These are phyloP conservation scores for Drosophila triauraria DNA, from an alignment of 1,140 invertebrate genomes.

Conservation along the genomic window DNA sequence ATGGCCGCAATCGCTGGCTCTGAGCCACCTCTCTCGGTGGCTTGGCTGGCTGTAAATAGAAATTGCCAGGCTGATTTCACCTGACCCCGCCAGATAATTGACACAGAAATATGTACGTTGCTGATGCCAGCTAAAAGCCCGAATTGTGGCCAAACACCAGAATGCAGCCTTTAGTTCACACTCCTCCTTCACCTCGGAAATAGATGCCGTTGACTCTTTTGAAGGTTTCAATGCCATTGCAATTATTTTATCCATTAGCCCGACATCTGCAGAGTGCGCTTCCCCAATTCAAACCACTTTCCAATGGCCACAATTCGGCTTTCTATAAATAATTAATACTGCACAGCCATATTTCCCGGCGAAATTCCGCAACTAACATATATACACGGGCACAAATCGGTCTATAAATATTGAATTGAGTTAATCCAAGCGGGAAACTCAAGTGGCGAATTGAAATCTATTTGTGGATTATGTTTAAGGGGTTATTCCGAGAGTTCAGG, in stretches of 20 bases:
- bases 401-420: conserved; percentile 75
- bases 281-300: conserved; percentile 14
- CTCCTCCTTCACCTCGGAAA: conserved; percentile 1
- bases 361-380: conserved; percentile 43
- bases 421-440: conserved; percentile 32
- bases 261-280: conserved; percentile 22
- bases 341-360: conserved; percentile 29
- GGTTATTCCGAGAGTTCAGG: conserved; percentile 29
- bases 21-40: conserved; percentile 3
- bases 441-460: conserved; percentile 38
- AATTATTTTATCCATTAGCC: conserved; percentile 44
- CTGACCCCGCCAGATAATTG: conserved; percentile 28
- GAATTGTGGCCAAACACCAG: conserved; percentile 28
- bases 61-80: conserved; percentile 35
- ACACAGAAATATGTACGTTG: conserved; percentile 8
- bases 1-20: conserved; percentile 22
- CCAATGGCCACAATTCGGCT: conserved; percentile 41
- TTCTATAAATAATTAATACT: conserved; percentile 69
- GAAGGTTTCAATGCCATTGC: conserved; percentile 33
- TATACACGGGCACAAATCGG: conserved; percentile 36
- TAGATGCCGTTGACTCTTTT: conserved; percentile 30
- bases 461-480: conserved; percentile 33
- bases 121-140: conserved; percentile 5
- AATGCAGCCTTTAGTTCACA: conserved; percentile 18
- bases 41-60: conserved; percentile 1